Evolutionary conservation across 2,113 vertebrate genomes (phyloP), one percentile per base, ranked within the genome.

Genomic region (Aldabrachelys gigantea): DNA sequence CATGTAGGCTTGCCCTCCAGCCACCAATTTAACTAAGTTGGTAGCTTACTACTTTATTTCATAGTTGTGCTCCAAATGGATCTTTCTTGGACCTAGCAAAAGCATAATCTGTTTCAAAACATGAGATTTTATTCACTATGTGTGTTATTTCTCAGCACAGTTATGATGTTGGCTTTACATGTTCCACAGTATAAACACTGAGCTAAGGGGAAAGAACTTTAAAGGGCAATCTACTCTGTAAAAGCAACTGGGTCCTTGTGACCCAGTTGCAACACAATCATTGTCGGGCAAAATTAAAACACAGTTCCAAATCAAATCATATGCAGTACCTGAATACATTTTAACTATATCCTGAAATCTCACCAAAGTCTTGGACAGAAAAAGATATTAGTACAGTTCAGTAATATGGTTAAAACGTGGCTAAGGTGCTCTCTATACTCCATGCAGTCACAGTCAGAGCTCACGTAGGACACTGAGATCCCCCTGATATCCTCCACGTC

Each of bases 41-140:
- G 35, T 92, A 89, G 10, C 76, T 97, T 0, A 0, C 52, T 89
- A 2, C 92, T 96, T 59, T 22, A 90, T 95, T 97, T 91, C 91
- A 91, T 75, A 41, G 1, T 41, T n/a, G 4, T 86, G 53, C 41
- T 84, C 21, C 80, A 94, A 97, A 97, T 50, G 54, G 65, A 62
- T 94, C 88, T 97, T 95, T 95, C 91, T 89, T 88, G 89, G 89
- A 94, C 85, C 25, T 69, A 89, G 88, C 24, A 90, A 87, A 97
- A 96, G 56, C 31, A 94, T 31, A 93, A 52, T 54, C 29, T 87
- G 27, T 91, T 96, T 80, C 79, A 86, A 87, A 89, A 95, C 88
- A 49, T 16, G 2, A 2, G 11, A 35, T 82, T 97, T 96, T 90
- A 24, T 59, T 81, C 50, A 53, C 57, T 75, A 2, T 2, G 1